phyloP scores from a whole-genome alignment of 2,113 vertebrate genomes.

The Phylloscopus whistleri region DNA sequence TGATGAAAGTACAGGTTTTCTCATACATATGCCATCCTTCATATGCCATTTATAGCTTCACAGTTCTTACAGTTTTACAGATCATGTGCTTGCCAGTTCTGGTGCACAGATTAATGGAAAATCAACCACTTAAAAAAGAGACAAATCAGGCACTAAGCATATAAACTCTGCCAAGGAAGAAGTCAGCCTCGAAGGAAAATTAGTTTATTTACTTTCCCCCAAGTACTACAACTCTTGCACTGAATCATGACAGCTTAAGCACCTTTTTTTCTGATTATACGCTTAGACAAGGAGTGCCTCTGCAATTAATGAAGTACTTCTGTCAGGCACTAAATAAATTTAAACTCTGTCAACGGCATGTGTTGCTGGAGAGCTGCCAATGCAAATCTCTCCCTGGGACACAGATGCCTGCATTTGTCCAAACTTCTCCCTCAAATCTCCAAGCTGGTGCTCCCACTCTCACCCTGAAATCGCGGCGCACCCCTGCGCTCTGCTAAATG shows the following conservation, averaged over 20 bases:
- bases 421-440: neutral
- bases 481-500: rapidly evolving
- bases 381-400: neutral
- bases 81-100: neutral
- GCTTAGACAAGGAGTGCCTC: neutral
- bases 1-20: neutral
- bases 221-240: neutral
- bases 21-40: neutral
- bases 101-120: neutral
- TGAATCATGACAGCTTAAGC: neutral
- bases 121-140: neutral
- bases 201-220: neutral
- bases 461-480: neutral
- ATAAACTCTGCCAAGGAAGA: neutral
- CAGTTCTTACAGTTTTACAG: neutral
- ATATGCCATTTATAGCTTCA: neutral
- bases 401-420: neutral
- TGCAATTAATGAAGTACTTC: neutral
- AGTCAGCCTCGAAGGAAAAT: neutral
- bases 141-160: neutral
- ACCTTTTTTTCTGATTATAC: neutral
- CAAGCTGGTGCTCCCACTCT: neutral
- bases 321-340: neutral
- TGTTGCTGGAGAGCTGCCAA: neutral
- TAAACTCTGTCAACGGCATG: neutral